Conservation (phyloP, 2,113 vertebrate species). For the Chunga burmeisteri region DNA sequence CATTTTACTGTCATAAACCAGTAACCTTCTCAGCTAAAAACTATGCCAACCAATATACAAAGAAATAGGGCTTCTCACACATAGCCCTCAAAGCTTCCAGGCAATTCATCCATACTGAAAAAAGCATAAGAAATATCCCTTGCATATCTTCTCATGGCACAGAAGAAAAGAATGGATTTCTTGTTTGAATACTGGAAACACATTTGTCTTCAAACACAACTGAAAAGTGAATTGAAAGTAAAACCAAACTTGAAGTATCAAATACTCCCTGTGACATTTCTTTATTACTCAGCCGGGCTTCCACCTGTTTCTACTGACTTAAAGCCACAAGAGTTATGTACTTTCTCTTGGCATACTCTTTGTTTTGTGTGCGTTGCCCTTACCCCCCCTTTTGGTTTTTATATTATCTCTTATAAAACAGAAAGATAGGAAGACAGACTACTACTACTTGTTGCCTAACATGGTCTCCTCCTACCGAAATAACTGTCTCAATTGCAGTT, state of each 20-base stretch:
- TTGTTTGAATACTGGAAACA: neutral
- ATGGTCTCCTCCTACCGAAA: neutral
- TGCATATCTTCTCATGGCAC: neutral
- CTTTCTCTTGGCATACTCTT: neutral
- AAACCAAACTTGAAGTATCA: neutral
- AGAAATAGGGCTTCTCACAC: neutral
- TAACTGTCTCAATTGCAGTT: neutral
- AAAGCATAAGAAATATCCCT: neutral
- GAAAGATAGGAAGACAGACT: neutral
- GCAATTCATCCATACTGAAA: neutral
- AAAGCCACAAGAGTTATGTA: neutral
- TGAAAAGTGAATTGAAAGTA: neutral
- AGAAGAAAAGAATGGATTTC: neutral
- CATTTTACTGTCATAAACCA: neutral
- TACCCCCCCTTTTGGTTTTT: neutral
- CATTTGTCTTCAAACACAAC: neutral
- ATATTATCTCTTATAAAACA: neutral
- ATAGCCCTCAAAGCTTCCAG: neutral
- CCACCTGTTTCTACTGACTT: neutral
- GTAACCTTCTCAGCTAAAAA: neutral
- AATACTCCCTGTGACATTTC: neutral
- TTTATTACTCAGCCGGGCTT: neutral
- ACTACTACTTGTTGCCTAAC: neutral
- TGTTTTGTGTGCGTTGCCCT: neutral
- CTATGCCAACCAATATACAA: fast-evolving